These are phyloP conservation scores for Monodelphis domestica DNA, from an alignment of 2,797 vertebrate species.

Conservation along the genomic window DNA sequence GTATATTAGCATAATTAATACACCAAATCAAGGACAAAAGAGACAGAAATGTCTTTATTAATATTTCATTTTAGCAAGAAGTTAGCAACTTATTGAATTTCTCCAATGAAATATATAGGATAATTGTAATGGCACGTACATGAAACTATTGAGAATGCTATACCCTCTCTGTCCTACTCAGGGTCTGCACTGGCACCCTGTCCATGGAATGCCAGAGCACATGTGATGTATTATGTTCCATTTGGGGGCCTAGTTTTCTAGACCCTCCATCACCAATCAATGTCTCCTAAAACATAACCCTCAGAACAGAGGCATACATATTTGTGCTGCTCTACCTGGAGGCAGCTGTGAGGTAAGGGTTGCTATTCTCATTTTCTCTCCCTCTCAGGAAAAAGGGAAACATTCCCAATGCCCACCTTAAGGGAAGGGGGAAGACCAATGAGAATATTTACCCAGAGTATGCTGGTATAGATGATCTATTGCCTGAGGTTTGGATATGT, in stretches of 20 bases:
- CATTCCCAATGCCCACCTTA: not conserved
- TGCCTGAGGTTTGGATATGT: not conserved
- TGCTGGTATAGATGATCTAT: not conserved
- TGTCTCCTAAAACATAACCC: not conserved
- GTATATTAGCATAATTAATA: not conserved
- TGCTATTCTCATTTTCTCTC: not conserved
- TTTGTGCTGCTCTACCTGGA: not conserved
- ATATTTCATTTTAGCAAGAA: not conserved
- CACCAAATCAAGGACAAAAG: not conserved
- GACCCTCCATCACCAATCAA: not conserved
- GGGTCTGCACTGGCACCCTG: not conserved
- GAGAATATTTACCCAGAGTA: not conserved
- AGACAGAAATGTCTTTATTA: not conserved
- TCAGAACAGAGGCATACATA: not conserved
- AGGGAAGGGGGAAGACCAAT: not conserved
- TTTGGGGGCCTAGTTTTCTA: not conserved
- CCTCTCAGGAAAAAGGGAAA: not conserved
- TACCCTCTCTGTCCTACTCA: not conserved
- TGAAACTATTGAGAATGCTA: not conserved
- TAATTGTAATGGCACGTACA: not conserved
- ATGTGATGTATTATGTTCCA: not conserved
- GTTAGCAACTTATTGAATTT: not conserved
- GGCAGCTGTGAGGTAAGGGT: not conserved
- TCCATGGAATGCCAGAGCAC: not conserved
- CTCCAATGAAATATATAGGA: not conserved